Evolutionary conservation across 2,113 vertebrate genomes (phyloP).

Genomic region (human): DNA sequence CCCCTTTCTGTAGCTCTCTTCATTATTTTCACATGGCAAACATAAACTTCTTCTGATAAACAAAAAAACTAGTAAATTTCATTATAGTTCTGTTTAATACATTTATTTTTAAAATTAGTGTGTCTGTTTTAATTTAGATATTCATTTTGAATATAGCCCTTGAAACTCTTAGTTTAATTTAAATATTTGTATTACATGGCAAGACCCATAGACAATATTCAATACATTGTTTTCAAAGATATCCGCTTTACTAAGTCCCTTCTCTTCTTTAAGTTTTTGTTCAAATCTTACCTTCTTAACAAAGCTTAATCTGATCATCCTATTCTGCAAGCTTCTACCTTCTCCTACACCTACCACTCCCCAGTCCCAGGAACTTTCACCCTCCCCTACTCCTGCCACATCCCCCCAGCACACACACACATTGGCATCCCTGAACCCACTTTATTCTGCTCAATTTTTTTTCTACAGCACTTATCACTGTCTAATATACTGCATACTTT

Average conservation of each 20-base stretch:
- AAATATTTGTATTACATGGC: neutral
- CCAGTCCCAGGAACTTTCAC: neutral
- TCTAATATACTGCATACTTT: neutral
- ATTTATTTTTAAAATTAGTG: slow-evolving; percentile 25
- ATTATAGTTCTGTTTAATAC: neutral
- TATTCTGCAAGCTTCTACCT: neutral
- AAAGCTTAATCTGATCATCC: neutral
- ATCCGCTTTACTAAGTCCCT: neutral
- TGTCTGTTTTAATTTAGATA: neutral
- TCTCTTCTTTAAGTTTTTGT: neutral
- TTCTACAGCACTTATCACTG: neutral
- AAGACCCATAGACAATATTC: neutral
- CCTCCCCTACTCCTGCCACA: neutral
- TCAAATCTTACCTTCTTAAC: neutral
- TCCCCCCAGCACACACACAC: neutral
- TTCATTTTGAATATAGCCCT: neutral
- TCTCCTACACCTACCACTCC: neutral
- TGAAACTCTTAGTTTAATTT: slow-evolving; percentile 17
- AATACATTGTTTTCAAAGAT: slow-evolving; percentile 19
- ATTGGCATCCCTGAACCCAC: neutral
- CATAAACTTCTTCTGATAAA: neutral
- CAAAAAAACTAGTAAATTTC: slow-evolving; percentile 25
- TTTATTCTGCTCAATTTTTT: neutral
- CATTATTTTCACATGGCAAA: slow-evolving; percentile 41
- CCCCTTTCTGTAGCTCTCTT: neutral